These are phyloP conservation scores for Atopsyche davidsoni DNA, from an alignment of 1,140 invertebrate genomes.

Conservation along the genomic window DNA sequence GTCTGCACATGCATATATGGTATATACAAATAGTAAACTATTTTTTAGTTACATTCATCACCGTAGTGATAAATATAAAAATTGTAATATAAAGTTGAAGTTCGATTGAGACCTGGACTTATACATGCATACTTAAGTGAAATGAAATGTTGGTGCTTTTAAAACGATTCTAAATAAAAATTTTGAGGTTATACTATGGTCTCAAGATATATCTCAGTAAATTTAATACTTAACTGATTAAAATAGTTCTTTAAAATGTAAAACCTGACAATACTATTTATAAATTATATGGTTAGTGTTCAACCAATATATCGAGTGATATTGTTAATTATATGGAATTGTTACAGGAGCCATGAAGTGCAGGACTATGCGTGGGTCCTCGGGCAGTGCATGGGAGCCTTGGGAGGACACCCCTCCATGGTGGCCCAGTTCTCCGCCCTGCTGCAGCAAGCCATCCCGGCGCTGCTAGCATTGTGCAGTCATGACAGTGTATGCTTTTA, in stretches of 20 bases:
- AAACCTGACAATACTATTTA: neutral
- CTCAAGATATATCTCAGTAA: neutral
- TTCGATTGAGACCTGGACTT: no score
- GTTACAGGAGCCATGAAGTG: slow-evolving; percentile 42
- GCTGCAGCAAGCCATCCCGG: slow-evolving; percentile 40
- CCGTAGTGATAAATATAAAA: no score
- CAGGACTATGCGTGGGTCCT: slow-evolving; percentile 41
- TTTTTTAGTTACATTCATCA: no score
- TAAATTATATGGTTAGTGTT: slow-evolving; percentile 15
- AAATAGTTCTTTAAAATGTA: neutral
- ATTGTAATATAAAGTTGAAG: no score
- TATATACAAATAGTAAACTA: no score
- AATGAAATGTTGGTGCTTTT: no score
- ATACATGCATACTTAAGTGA: no score
- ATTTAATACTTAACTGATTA: neutral
- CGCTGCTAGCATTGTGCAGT: slow-evolving; percentile 40
- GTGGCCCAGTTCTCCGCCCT: slow-evolving; percentile 43
- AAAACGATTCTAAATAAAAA: no score
- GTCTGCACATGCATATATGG: neutral
- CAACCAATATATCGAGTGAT: no score
- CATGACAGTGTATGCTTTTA: slow-evolving; percentile 44
- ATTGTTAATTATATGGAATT: slow-evolving; percentile 25
- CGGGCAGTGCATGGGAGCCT: slow-evolving; percentile 41
- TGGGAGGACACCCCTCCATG: slow-evolving; percentile 41
- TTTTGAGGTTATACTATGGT: no score